Base-by-base conservation (phyloP, 2,797 vertebrate species). In the Hyperoplus immaculatus region DNA sequence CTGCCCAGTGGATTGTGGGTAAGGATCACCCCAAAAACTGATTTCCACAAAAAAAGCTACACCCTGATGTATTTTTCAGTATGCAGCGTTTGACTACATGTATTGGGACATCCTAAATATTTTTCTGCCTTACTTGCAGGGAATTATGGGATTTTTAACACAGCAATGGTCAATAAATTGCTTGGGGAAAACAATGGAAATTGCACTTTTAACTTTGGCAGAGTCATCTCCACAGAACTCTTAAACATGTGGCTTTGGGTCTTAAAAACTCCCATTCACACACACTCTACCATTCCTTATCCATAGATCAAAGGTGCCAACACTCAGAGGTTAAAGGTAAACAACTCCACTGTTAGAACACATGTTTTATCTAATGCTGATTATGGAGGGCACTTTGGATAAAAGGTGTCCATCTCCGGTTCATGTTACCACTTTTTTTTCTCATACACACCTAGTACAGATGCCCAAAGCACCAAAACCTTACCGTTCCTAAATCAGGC, bases 311-410 rank as follows among this genome's bases (percentile, higher is more conserved):
- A 58, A 77, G 42, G 65, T 57, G 47, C 13, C 12, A 76, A 54
- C 64, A 51, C 50, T 41, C 41, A 21, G 36, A 75, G 83, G 57
- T 74, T 43, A 54, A 64, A 76, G 69, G 72, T 76, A 45, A 67
- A 4, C 12, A 29, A 49, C 43, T 59, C 42, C 9, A 42, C 56
- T 58, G 18, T 50, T 55, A 7, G 11, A 36, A 54, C 15, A 3
- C 5, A 18, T 46, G 16, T 16, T 64, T 64, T 7, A 66, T 63
- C 14, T 16, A 0, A 21, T 50, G n/a, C 1, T 71, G 6, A 53
- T 8, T 15, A 4, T 36, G 8, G 6, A 49, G 53, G 57, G 10
- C 18, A 53, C 57, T 18, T 21, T 64, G 47, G n/a, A 39, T 53
- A 15, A 8, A 66, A 18, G 29, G 41, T 13, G 29, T 49, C 11